phyloP scores from a whole-genome alignment of 2,888 invertebrate genomes.

The Temnothorax unifasciatus region DNA sequence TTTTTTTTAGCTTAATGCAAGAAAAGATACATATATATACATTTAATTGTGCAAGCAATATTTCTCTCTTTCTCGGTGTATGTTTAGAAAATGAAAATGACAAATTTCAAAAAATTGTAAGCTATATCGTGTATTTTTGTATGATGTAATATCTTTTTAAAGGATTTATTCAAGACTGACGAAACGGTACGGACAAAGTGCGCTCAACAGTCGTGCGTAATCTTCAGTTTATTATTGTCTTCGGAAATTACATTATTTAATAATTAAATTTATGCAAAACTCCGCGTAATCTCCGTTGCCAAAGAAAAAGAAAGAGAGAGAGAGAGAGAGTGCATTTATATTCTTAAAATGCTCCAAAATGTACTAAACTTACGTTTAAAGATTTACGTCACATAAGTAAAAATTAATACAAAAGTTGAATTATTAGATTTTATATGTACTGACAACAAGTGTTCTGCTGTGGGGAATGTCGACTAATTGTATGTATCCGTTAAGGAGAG shows the following conservation, averaged over 20 bases:
- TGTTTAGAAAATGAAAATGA: background rate
- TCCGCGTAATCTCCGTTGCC: background rate
- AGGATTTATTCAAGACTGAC: background rate
- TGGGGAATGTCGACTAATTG: background rate
- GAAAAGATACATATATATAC: slow-evolving; percentile 15
- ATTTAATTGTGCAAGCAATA: slow-evolving; percentile 35
- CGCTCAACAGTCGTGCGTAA: background rate
- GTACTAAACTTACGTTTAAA: background rate
- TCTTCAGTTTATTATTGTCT: background rate
- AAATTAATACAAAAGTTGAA: slow-evolving; percentile 12
- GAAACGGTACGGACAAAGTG: background rate
- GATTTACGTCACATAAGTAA: background rate
- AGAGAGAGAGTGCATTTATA: slow-evolving; percentile 1
- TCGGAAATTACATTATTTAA: background rate
- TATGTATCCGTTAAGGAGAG: background rate
- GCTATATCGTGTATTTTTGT: background rate
- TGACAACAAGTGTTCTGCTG: slow-evolving; percentile 18
- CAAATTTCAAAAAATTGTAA: slow-evolving; percentile 7
- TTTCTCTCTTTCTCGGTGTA: slow-evolving; percentile 1
- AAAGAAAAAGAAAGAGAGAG: slow-evolving; percentile 13
- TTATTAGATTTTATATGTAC: slow-evolving; percentile 26
- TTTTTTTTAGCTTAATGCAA: slow-evolving; percentile 14
- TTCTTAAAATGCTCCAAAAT: background rate
- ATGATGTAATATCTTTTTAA: background rate
- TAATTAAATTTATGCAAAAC: background rate